phyloP scores from a whole-genome alignment of 2,113 vertebrate species.

The Oreocharis arfaki region DNA sequence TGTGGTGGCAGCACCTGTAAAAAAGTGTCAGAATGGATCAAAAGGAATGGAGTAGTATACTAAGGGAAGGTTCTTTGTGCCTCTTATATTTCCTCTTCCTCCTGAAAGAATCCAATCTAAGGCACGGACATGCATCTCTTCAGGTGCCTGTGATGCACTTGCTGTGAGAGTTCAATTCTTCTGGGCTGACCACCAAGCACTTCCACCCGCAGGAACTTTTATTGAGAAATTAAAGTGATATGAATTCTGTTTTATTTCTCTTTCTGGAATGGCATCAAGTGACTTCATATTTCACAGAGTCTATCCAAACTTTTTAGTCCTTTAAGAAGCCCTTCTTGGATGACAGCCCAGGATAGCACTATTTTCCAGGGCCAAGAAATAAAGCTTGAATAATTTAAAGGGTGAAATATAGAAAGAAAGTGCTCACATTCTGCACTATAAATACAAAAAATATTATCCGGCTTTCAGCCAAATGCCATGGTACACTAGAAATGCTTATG shows the following conservation, averaged over 20 bases:
- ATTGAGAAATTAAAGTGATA: neutral
- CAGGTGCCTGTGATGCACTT: neutral
- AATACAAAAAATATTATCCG: neutral
- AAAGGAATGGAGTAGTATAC: neutral
- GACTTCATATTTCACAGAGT: neutral
- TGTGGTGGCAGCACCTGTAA: neutral
- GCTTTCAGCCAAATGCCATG: constrained; percentile 24
- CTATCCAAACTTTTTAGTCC: neutral
- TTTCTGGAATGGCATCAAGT: neutral
- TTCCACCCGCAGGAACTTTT: neutral
- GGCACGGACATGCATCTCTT: neutral
- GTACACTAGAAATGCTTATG: neutral
- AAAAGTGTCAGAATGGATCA: neutral
- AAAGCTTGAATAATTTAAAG: constrained; percentile 18
- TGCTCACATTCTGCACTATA: neutral
- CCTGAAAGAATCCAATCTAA: neutral
- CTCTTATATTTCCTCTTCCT: neutral
- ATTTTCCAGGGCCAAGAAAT: constrained; percentile 1
- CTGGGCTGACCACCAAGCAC: neutral
- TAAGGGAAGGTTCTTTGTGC: neutral
- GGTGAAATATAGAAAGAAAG: neutral
- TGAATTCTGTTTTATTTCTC: neutral
- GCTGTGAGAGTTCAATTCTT: neutral
- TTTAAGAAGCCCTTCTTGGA: constrained; percentile 27
- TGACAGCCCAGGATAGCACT: neutral